Conservation (phyloP, 2,113 vertebrate genomes). For the Pteropus alecto region DNA sequence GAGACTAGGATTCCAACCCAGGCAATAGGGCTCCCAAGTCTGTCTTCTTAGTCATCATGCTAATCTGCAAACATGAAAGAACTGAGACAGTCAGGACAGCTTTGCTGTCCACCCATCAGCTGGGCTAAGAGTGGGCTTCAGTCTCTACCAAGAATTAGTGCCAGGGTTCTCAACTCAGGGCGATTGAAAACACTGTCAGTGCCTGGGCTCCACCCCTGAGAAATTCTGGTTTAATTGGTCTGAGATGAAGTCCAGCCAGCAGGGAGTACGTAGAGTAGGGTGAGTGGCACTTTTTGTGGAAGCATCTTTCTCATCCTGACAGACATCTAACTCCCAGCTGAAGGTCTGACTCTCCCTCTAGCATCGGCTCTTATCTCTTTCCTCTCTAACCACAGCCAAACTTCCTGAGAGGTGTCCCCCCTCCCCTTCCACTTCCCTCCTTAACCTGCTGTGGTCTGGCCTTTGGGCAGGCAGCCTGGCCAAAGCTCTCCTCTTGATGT, state of each 20-base stretch:
- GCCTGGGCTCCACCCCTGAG: neutral
- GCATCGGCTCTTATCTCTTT: constrained; percentile 4
- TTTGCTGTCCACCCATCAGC: neutral
- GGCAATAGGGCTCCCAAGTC: neutral
- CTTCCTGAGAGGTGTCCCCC: constrained; percentile 27
- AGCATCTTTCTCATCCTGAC: neutral
- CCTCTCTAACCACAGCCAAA: constrained; percentile 43
- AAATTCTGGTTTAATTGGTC: constrained; percentile 1
- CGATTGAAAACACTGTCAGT: neutral
- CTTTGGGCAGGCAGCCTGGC: neutral
- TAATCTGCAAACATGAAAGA: neutral
- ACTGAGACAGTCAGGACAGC: neutral
- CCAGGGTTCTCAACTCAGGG: neutral
- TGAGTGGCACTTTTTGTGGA: neutral
- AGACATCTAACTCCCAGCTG: neutral
- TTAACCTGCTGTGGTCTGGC: constrained; percentile 20
- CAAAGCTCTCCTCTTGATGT: neutral
- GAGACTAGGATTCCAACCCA: neutral
- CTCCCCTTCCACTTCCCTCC: neutral
- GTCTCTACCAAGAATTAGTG: neutral
- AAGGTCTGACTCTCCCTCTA: neutral
- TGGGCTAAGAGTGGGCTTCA: neutral
- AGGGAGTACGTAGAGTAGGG: neutral
- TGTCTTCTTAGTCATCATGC: neutral
- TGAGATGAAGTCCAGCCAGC: neutral